A percentile compares a stretch with the other conserved stretches of the same genome.
Evolutionary conservation across 2,888 invertebrate species (phyloP).

Genomic region (Arctia plantaginis): DNA sequence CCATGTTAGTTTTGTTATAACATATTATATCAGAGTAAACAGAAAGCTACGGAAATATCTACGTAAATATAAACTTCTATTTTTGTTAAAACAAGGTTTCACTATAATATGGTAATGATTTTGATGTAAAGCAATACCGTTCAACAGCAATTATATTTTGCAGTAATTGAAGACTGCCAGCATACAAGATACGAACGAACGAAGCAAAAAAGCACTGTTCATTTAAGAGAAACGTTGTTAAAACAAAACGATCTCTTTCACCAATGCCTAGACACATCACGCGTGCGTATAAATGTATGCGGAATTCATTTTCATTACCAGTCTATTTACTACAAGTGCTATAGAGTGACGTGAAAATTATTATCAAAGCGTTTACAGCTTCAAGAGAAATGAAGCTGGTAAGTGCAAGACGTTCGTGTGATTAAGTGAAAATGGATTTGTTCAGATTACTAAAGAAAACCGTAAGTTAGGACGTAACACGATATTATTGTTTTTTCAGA

Average conservation of each 20-base stretch:
- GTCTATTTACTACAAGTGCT: slow-evolving; percentile 77
- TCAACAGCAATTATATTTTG: slow-evolving; percentile 31
- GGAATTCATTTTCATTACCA: slow-evolving; percentile 86
- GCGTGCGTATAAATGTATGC: slow-evolving; percentile 86
- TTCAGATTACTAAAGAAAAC: slow-evolving; percentile 49
- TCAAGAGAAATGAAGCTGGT: slow-evolving; percentile 82
- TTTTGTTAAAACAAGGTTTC: neutral
- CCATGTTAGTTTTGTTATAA: neutral
- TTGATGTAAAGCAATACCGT: neutral
- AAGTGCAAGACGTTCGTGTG: slow-evolving; percentile 72
- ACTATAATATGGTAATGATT: rapidly evolving
- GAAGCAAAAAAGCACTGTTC: neutral
- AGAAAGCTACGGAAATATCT: neutral
- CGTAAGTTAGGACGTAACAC: slow-evolving; percentile 57
- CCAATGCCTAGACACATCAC: slow-evolving; percentile 81
- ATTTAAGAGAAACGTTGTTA: slow-evolving; percentile 73
- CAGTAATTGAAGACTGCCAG: slow-evolving; percentile 48
- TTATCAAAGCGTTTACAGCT: slow-evolving; percentile 66
- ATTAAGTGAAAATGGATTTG: slow-evolving; percentile 51
- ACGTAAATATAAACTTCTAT: neutral
- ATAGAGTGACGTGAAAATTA: slow-evolving; percentile 76
- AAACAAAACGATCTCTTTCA: slow-evolving; percentile 77
- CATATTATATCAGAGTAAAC: neutral
- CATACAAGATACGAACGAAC: neutral
- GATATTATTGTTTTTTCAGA: slow-evolving; percentile 65